Evolutionary conservation across 2,888 invertebrate species (phyloP).

Genomic region (Aethes cnicana): DNA sequence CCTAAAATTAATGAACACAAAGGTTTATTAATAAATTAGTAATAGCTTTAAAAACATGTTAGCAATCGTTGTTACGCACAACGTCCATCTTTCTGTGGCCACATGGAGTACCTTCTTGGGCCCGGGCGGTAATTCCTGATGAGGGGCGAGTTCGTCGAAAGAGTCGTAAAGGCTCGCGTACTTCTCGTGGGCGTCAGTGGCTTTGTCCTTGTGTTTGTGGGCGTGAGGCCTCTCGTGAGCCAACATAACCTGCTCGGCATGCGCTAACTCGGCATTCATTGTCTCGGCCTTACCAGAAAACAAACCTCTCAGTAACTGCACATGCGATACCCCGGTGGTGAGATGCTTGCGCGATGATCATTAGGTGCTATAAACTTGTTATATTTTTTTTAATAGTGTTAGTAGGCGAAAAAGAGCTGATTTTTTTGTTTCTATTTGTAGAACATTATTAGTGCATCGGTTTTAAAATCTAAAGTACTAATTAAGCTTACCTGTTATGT

Average conservation of each 20-base stretch:
- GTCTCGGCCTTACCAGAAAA: constrained; percentile 80
- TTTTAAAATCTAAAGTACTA: too few species aligned
- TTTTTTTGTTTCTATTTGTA: too few species aligned
- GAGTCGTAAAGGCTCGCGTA: constrained; percentile 73
- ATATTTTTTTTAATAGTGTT: too few species aligned
- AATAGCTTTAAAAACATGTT: constrained; percentile 30
- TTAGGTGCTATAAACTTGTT: constrained; percentile 5
- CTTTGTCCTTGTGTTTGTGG: constrained; percentile 57
- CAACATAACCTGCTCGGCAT: constrained; percentile 80
- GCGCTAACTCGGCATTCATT: constrained; percentile 78
- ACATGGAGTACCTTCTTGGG: constrained; percentile 69
- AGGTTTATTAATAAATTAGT: constrained; percentile 30
- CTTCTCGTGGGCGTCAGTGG: constrained; percentile 55
- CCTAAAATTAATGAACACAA: constrained; percentile 32
- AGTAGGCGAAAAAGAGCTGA: too few species aligned
- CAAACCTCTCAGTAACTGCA: constrained; percentile 69
- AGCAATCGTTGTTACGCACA: constrained; percentile 28
- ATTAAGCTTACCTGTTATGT: too few species aligned
- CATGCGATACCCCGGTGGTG: constrained; percentile 44
- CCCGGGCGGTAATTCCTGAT: constrained; percentile 65
- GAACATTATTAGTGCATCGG: too few species aligned
- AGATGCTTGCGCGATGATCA: constrained; percentile 48
- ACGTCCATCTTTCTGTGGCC: constrained; percentile 21
- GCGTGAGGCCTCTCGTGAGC: constrained; percentile 73
- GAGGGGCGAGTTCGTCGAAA: constrained; percentile 71